Conservation (phyloP, 92 coral and sea anemone genomes). For the Siderastrea radians region DNA sequence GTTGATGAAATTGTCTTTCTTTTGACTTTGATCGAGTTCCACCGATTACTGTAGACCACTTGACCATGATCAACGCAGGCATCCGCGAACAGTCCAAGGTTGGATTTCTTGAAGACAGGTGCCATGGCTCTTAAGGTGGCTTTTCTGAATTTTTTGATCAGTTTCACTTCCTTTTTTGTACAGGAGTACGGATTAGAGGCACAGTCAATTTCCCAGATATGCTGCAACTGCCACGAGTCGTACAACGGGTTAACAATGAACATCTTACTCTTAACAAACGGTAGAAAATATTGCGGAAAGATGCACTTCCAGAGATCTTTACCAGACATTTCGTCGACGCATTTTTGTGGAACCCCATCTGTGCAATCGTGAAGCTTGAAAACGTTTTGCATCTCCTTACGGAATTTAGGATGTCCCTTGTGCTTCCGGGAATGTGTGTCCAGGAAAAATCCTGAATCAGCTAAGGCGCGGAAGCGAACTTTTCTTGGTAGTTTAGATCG, state of each 20-base stretch:
- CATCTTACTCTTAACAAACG: constrained; percentile 66
- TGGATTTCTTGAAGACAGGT: constrained; percentile 44
- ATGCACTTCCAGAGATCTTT: constrained; percentile 80
- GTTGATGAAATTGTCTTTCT: constrained; percentile 69
- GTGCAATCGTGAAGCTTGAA: constrained; percentile 85
- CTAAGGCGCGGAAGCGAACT: constrained; percentile 72
- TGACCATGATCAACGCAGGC: constrained; percentile 90
- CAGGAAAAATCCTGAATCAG: constrained; percentile 93
- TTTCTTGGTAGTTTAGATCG: constrained; percentile 66
- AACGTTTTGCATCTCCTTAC: constrained; percentile 76
- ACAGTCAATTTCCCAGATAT: constrained; percentile 75
- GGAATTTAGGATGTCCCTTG: constrained; percentile 58
- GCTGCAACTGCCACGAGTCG: constrained; percentile 90
- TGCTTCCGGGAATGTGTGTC: constrained; percentile 66
- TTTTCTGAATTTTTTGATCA: constrained; percentile 65
- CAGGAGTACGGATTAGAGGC: constrained; percentile 65
- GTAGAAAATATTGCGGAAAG: constrained; percentile 80
- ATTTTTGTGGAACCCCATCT: constrained; percentile 71
- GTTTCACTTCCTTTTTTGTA: constrained; percentile 65
- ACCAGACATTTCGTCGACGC: constrained; percentile 59
- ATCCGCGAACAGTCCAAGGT: constrained; percentile 71
- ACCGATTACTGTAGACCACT: constrained; percentile 67
- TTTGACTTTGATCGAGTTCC: constrained; percentile 78
- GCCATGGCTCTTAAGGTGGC: constrained; percentile 74
- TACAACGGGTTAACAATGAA: constrained; percentile 81